phyloP scores from a whole-genome alignment of 2,888 invertebrate species.

The Petrolisthes cinctipes region DNA sequence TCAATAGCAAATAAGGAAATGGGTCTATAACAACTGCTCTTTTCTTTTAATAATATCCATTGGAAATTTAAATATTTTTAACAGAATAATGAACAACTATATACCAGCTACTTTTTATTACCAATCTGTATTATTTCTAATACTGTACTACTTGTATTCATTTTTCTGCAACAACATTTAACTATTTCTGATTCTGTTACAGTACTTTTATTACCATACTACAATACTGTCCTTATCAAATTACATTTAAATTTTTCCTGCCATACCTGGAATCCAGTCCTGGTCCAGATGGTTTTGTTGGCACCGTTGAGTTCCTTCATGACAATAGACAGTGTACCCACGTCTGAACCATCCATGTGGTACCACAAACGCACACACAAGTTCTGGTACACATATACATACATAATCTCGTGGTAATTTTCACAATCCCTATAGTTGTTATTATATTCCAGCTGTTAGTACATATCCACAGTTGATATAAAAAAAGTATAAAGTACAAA shows the following conservation, averaged over 20 bases:
- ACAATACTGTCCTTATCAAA: neutral
- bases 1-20: too few species aligned
- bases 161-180: too few species aligned
- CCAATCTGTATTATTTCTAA: too few species aligned
- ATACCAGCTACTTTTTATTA: too few species aligned
- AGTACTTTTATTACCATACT: neutral
- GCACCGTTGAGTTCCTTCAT: neutral
- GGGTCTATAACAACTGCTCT: too few species aligned
- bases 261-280: slow-evolving; percentile 55
- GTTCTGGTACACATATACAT: neutral
- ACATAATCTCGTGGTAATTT: neutral
- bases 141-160: too few species aligned
- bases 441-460: neutral
- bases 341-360: slow-evolving; percentile 60
- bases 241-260: neutral
- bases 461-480: neutral
- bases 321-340: slow-evolving; percentile 26
- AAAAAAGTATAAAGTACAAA: neutral
- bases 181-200: too few species aligned
- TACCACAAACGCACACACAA: slow-evolving; percentile 56
- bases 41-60: too few species aligned
- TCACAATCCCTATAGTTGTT: neutral
- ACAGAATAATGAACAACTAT: too few species aligned
- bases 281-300: slow-evolving; percentile 38
- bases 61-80: too few species aligned